Base-by-base conservation (phyloP, 1,140 invertebrate genomes). In the Anastrepha obliqua region DNA sequence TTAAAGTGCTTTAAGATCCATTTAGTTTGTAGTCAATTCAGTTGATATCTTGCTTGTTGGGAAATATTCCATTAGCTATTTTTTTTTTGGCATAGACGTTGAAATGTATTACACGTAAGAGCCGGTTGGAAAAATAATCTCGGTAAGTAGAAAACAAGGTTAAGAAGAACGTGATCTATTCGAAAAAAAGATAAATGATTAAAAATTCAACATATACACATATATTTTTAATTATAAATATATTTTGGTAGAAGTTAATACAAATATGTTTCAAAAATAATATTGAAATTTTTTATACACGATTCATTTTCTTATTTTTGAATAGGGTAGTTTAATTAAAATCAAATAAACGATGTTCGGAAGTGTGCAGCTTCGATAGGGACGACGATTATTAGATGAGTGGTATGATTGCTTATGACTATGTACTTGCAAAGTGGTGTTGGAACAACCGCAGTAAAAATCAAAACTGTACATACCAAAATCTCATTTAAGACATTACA, bases 71-170 rank as follows among this genome's bases (percentile, higher is more conserved):
- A 55, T 8, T 81, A 55, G n/a, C 20, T 51, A 17, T 58, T 17
- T 81, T 81, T n/a, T 20, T 20, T 81, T 55, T 81, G 47, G 74
- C 74, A 81, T 55, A 81, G 47, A 55, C 4, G 74, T 81, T 81
- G 44, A 20, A 81, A 55, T 55, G 47, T 7, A 47, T 11, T 47
- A 42, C 9, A 20, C 20, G 74, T 20, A 81, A n/a, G 4, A 81
- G n/a, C 74, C 17, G 74, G 17, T 51, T 20, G 47, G n/a, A 17
- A 81, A 81, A 55, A 20, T 58, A 81, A 81, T 29, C 7, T n/a
- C 42, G 7, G 74, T 81, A 55, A 55, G 47, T 81, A 81, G 74
- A 58, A 74, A 81, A 55, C 74, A 20, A 58, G 47, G n/a, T 81
- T 47, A 55, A 81, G 74, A 55, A 17, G 47, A 51, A 55, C 20